phyloP scores from a whole-genome alignment of 1,140 invertebrate genomes.

The Globodera rostochiensis region DNA sequence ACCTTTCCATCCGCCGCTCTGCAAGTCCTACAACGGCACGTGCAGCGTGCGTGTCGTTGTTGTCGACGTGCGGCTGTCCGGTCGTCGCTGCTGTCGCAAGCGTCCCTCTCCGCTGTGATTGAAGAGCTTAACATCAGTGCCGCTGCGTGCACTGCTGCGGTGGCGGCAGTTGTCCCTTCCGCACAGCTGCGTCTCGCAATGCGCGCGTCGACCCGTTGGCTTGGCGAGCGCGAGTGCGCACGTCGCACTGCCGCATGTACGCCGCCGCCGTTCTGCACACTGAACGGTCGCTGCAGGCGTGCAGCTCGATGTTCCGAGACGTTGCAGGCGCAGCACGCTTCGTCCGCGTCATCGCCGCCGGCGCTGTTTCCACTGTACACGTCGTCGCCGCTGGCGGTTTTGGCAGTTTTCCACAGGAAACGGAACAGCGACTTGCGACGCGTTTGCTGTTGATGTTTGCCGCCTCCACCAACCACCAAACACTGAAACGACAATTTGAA shows the following conservation, averaged over 20 bases:
- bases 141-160: no score
- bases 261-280: not conserved
- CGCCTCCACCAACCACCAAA: slow-evolving; percentile 5
- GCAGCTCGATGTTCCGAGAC: not conserved
- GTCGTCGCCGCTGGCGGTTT: not conserved
- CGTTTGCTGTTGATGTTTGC: slow-evolving; percentile 11
- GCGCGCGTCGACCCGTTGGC: not conserved
- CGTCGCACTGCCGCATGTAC: not conserved
- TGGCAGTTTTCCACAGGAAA: not conserved
- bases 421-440: slow-evolving; percentile 37
- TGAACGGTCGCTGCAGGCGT: not conserved
- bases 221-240: slow-evolving; percentile 1
- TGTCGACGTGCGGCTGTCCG: no score
- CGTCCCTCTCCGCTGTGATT: no score
- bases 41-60: not conserved
- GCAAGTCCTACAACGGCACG: not conserved
- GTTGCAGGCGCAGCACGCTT: not conserved
- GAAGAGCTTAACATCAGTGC: not conserved
- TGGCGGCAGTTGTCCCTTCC: not conserved
- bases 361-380: no score
- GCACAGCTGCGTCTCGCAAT: not conserved
- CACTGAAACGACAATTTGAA: not conserved
- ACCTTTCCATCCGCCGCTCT: not conserved
- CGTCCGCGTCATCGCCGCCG: not conserved
- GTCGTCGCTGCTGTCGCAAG: not conserved